Evolutionary conservation across 2,888 invertebrate genomes (phyloP).

Genomic region (Sinotaia quadrata): DNA sequence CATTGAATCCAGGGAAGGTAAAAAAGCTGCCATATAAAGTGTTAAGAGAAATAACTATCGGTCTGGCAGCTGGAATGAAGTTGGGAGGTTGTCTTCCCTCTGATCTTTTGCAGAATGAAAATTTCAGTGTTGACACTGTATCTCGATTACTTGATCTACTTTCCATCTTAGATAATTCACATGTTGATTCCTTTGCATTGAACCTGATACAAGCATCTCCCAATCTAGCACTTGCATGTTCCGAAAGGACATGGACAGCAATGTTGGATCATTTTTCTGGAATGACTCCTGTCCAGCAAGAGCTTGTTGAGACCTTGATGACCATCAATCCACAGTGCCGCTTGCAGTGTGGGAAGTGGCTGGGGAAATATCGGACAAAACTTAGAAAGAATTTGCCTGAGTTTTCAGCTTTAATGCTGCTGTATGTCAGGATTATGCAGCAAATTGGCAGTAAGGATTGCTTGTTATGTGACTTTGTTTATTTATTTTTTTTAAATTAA

Average conservation of each 20-base stretch:
- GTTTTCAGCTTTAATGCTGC: not conserved
- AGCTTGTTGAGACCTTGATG: slow-evolving; percentile 32
- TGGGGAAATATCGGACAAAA: not conserved
- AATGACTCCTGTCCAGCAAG: not conserved
- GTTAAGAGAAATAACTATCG: too few relatives aligned
- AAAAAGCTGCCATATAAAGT: too few relatives aligned
- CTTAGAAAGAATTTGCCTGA: not conserved
- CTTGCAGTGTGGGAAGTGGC: slow-evolving; percentile 8
- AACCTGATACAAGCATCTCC: slow-evolving; percentile 31
- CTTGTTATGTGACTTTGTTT: too few relatives aligned
- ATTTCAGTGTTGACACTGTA: not conserved
- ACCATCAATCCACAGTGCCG: slow-evolving; percentile 24
- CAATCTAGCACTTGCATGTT: slow-evolving; percentile 30
- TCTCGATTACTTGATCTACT: slow-evolving; percentile 15
- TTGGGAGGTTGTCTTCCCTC: not conserved
- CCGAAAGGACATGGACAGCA: slow-evolving; percentile 9
- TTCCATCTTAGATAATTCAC: slow-evolving; percentile 12
- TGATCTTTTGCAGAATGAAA: not conserved
- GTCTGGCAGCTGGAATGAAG: not conserved
- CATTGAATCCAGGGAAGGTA: not conserved
- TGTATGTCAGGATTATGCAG: slow-evolving; percentile 5
- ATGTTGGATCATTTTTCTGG: slow-evolving; percentile 23
- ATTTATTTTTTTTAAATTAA: too few relatives aligned
- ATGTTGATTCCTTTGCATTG: slow-evolving; percentile 10
- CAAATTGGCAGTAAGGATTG: slow-evolving; percentile 10